Evolutionary conservation across 1,140 invertebrate genomes (phyloP), one percentile per base, ranked within the genome.

Genomic region (Tetragonula clypearis): DNA sequence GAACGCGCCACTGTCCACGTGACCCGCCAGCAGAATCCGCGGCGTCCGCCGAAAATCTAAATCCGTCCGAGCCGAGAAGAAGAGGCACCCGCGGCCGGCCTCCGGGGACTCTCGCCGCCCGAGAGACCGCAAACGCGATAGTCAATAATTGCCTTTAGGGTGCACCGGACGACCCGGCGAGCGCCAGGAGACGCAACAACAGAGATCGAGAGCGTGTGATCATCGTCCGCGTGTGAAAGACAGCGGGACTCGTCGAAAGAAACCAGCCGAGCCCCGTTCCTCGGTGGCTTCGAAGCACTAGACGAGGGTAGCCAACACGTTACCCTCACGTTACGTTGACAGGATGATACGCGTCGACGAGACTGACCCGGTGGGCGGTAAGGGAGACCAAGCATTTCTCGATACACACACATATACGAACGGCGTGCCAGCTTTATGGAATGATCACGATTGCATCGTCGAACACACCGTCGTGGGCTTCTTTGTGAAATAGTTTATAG

Each of bases 271-370:
- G 53, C 41, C 56, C 56, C 21, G 41, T 62, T 62, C 30, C 19
- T 30, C 1, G 21, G 5, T 53, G n/a, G n/a, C 17, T 35, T 21
- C 11, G 55, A 14, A 17, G 23, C 60, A n/a, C 55, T 35, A 41
- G 21, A 65, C 60, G 62, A 84, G 35, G 82, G 62, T 56, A 56
- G 21, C 53, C 53, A 56, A 21, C 12, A 21, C 11, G 30, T 30
- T 30, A 30, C 30, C 19, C n/a, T 55, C 12, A 21, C 11, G 30
- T 30, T 30, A 30, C 30, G 26, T 41, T 55, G 66, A 65, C 17
- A 92, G 88, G 65, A 98, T 98, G 97, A 98, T 98, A 94, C 97
- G 97, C 92, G 97, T 98, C 75, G 97, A 98, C 95, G 97, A 98
- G 93, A 96, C 96, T 89, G 97, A 98, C 94, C 97, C 97, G 87